These are phyloP conservation scores for Polyommatus icarus DNA, from an alignment of 2,888 invertebrate genomes.

Conservation along the genomic window DNA sequence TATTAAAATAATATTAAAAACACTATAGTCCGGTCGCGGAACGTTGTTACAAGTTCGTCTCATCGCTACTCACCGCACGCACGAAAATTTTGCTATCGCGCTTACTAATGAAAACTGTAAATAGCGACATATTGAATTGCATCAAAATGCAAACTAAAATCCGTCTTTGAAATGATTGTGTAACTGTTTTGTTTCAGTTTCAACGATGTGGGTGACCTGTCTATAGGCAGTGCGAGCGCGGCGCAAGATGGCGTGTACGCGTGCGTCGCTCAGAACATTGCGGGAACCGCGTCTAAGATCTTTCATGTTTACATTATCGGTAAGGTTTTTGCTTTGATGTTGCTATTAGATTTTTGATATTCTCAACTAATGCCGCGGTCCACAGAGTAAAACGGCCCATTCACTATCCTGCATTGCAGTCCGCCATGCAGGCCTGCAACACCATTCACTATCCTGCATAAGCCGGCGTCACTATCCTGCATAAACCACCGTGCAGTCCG, in stretches of 20 bases:
- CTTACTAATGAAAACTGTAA: not conserved
- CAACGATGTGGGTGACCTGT: slow-evolving; percentile 60
- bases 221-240: slow-evolving; percentile 62
- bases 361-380: too few species aligned
- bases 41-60: too few species aligned
- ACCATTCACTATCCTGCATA: too few species aligned
- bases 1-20: too few species aligned
- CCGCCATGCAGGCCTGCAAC: too few species aligned
- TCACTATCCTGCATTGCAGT: too few species aligned
- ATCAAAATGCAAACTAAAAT: not conserved
- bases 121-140: not conserved
- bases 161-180: not conserved
- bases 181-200: slow-evolving; percentile 52
- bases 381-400: too few species aligned
- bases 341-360: not conserved
- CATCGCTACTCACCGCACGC: too few species aligned
- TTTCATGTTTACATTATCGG: slow-evolving; percentile 66
- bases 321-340: slow-evolving; percentile 45
- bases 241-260: slow-evolving; percentile 77
- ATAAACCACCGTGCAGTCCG: too few species aligned
- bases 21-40: too few species aligned
- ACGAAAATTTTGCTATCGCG: not conserved
- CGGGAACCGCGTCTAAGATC: slow-evolving; percentile 68
- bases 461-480: too few species aligned
- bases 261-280: slow-evolving; percentile 80